Evolutionary conservation across 2,888 invertebrate species (phyloP).

Genomic region (Allolobophora icterica): DNA sequence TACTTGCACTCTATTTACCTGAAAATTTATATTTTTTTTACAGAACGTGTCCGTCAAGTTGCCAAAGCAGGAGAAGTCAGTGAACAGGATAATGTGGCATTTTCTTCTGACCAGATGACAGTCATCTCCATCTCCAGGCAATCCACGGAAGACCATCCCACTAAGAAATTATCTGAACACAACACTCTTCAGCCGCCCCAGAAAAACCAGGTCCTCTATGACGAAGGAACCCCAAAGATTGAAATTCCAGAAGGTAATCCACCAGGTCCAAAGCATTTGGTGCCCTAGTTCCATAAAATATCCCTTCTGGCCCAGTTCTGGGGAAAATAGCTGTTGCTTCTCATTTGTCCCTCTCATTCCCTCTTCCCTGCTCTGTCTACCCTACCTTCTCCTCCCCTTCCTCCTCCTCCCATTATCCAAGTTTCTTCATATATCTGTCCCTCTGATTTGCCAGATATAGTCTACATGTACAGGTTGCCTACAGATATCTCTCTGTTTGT

Average conservation of each 20-base stretch:
- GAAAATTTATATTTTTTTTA: background rate
- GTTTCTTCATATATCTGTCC: no score
- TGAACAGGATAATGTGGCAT: background rate
- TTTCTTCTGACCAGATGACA: background rate
- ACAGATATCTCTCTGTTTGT: no score
- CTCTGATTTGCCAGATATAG: no score
- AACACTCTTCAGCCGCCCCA: background rate
- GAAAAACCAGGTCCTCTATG: conserved; percentile 14
- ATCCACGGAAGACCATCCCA: background rate
- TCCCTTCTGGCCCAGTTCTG: no score
- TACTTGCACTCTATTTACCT: background rate
- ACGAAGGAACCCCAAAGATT: background rate
- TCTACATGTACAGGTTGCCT: no score
- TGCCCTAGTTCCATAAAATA: no score
- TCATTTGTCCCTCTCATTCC: no score
- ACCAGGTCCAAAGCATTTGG: no score
- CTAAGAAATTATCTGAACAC: background rate
- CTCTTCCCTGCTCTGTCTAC: no score
- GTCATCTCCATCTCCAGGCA: background rate
- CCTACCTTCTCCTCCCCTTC: no score
- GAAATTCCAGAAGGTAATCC: background rate
- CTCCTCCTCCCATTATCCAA: no score
- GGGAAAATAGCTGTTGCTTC: no score
- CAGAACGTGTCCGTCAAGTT: background rate
- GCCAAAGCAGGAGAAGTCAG: background rate